Percentiles rank a stretch among this genome's conserved stretches.
Conservation (phyloP, 1,140 invertebrate species). For the Vollenhovia emeryi region DNA sequence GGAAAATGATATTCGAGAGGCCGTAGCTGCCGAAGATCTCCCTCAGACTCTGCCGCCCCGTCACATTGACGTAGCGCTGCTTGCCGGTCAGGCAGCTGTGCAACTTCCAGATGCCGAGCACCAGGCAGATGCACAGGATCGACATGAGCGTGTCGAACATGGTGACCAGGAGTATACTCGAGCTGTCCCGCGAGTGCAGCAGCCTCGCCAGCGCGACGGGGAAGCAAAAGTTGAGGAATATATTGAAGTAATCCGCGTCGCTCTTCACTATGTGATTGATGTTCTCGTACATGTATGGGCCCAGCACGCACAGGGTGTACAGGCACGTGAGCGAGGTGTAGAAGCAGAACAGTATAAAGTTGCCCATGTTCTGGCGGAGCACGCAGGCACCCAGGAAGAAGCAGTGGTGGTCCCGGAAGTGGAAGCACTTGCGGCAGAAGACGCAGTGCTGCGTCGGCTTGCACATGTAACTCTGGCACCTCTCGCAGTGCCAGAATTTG, state of each 20-base stretch:
- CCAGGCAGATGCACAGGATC: slow-evolving; percentile 68
- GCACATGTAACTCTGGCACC: slow-evolving; percentile 73
- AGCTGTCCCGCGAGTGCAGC: slow-evolving; percentile 63
- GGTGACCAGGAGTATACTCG: slow-evolving; percentile 71
- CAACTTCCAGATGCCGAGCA: slow-evolving; percentile 76
- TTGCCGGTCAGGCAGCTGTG: slow-evolving; percentile 71
- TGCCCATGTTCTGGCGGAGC: slow-evolving; percentile 77
- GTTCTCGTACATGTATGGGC: slow-evolving; percentile 74
- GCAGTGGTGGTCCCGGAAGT: slow-evolving; percentile 78
- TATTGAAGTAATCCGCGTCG: slow-evolving; percentile 65
- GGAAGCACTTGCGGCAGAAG: slow-evolving; percentile 76
- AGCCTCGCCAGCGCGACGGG: slow-evolving; percentile 73
- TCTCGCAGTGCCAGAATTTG: slow-evolving; percentile 78
- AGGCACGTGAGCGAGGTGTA: slow-evolving; percentile 76
- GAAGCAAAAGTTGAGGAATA: slow-evolving; percentile 77
- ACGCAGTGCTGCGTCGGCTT: slow-evolving; percentile 75
- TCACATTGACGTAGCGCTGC: slow-evolving; percentile 71
- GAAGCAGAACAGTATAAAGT: slow-evolving; percentile 77
- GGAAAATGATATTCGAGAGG: slow-evolving; percentile 76
- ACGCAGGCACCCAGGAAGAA: slow-evolving; percentile 77
- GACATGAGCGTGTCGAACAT: slow-evolving; percentile 74
- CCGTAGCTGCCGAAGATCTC: slow-evolving; percentile 79
- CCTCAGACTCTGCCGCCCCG: slow-evolving; percentile 65
- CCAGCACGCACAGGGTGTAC: slow-evolving; percentile 72
- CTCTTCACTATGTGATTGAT: slow-evolving; percentile 66